Conservation (phyloP, 2,888 invertebrate species). For the Salpingus planirostris region DNA sequence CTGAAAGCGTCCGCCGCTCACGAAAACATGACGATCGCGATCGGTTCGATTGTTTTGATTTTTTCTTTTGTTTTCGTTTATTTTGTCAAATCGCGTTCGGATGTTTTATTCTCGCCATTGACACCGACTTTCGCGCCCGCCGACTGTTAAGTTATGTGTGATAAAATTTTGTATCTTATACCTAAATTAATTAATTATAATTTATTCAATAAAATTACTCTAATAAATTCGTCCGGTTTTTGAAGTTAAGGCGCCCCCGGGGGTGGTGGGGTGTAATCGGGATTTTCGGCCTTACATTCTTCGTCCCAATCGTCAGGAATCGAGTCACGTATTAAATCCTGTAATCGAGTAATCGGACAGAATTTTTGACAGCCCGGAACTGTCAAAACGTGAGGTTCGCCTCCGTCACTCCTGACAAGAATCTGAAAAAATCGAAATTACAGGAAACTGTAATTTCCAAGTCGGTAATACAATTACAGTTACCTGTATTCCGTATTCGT, state of each 20-base stretch:
- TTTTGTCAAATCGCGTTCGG: constrained; percentile 45
- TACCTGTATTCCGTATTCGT: constrained; percentile 47
- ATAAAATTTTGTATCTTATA: constrained; percentile 3
- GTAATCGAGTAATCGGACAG: constrained; percentile 52
- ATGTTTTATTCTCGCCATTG: constrained; percentile 39
- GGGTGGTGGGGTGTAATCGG: constrained; percentile 46
- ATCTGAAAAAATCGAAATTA: background rate
- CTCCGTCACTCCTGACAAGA: constrained; percentile 49
- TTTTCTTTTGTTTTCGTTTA: constrained; percentile 47
- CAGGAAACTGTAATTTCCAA: background rate
- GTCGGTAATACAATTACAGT: too few relatives aligned
- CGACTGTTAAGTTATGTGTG: constrained; percentile 22
- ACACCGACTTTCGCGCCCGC: constrained; percentile 22
- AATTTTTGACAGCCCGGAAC: constrained; percentile 55
- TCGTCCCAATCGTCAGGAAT: constrained; percentile 46
- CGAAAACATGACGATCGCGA: constrained; percentile 47
- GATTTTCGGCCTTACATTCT: constrained; percentile 48
- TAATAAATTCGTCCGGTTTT: too few relatives aligned
- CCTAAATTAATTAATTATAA: too few relatives aligned
- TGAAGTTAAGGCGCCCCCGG: constrained; percentile 39
- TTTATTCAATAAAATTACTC: background rate
- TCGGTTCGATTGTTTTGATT: constrained; percentile 45
- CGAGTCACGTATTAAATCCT: constrained; percentile 44
- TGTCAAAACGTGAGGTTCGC: constrained; percentile 45
- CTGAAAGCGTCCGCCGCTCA: constrained; percentile 57